phyloP scores from a whole-genome alignment of 2,113 vertebrate genomes.

The Aviceda subcristata region DNA sequence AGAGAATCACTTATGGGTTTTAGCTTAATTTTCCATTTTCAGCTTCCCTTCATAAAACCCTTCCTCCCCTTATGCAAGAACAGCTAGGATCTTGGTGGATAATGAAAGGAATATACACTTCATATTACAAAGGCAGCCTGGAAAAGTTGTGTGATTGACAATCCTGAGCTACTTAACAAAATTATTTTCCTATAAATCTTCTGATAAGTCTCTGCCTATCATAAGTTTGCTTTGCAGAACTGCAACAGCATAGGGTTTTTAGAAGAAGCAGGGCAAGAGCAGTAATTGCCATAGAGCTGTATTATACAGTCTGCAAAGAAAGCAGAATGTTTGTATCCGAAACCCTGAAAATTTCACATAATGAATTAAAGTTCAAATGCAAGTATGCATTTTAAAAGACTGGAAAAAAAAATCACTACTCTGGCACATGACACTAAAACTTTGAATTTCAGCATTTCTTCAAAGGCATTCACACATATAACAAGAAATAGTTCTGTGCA shows the following conservation, averaged over 20 bases:
- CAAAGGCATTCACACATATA: neutral
- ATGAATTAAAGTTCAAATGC: neutral
- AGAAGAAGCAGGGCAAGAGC: neutral
- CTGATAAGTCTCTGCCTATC: neutral
- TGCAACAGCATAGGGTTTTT: neutral
- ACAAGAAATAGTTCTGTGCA: neutral
- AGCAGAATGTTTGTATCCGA: neutral
- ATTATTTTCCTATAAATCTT: neutral
- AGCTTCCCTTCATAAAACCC: neutral
- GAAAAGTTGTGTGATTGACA: neutral
- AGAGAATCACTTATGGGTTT: neutral
- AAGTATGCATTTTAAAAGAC: neutral
- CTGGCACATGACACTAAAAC: neutral
- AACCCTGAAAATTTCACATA: neutral
- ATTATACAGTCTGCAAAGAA: neutral
- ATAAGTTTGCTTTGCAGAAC: neutral
- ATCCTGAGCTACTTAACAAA: neutral
- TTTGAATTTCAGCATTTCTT: conserved; percentile 5
- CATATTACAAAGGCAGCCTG: neutral
- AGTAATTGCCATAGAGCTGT: neutral
- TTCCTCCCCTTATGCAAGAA: neutral
- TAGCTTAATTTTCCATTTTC: neutral
- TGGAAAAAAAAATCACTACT: neutral
- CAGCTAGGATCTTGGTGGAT: neutral
- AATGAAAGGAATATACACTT: neutral